Base-by-base conservation (phyloP, 2,113 vertebrate species). In the Pleuronectes platessa region DNA sequence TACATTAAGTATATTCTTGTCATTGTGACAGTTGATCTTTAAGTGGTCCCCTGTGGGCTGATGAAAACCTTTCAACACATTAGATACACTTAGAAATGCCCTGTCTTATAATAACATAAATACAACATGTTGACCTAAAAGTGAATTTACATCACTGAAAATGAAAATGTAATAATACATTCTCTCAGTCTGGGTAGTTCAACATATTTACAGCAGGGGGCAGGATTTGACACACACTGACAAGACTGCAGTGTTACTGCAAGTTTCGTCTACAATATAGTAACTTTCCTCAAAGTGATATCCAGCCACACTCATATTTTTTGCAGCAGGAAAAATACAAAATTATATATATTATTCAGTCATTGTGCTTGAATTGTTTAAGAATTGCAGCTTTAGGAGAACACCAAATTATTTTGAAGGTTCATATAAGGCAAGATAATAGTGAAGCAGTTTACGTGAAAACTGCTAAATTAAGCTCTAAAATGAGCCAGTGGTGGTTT, bases 391-490 rank as follows among this genome's bases (percentile, higher is more conserved):
- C 31, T 61, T 74, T 47, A 24, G 2, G n/a, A 53, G 66, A 68
- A 72, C 23, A 17, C 9, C 5, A 47, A 55, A 60, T 47, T 0
- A 54, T 78, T 59, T 26, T 24, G 12, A 13, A 12, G 7, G 31
- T 58, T 58, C 53, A 66, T 68, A 23, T 75, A 85, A 83, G 75
- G 69, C 61, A 72, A 62, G 14, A 61, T n/a, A 56, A 67, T 45
- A 45, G 55, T 47, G 2, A 74, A 63, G 71, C 49, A 24, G n/a
- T 63, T 45, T 9, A 5, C 3, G 35, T 15, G 24, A 76, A 76
- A 79, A 10, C 53, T 5, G 21, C 15, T n/a, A 35, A 23, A 61
- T 24, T 21, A 2, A 63, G 15, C 47, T 21, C 37, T 10, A 11
- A 40, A 40, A 42, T 11, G 10, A 0, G 23, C 8, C 35, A 37